Base-by-base conservation (phyloP, 2,888 invertebrate genomes). In the Callosobruchus maculatus region DNA sequence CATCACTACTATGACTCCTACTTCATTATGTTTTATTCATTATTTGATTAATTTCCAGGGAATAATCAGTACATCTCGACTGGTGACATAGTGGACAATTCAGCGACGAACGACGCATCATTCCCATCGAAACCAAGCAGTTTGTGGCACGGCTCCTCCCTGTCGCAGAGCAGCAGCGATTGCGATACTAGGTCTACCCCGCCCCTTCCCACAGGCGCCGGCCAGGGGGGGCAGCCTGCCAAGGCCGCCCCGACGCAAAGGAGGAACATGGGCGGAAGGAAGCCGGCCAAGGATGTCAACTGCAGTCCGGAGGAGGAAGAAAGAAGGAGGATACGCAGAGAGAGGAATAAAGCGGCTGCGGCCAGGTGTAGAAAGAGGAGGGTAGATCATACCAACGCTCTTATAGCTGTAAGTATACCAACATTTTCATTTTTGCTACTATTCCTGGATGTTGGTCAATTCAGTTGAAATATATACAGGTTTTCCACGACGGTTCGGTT, bases 311-410 rank as follows among this genome's bases (percentile, higher is more conserved):
- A 98, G 86, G 99, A 99, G 85, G 97, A 97, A 84, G 97, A 97
- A 83, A 91, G 97, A 75, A 90, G 97, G 71, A 91, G 93, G 83
- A 88, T 96, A 69, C 91, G 99, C 22, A 90, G 99, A 71, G 98
- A 98, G 85, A 89, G 99, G 76, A 99, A 99, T 88, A 99, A 99
- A 88, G 92, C 96, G 89, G 99, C 99, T 49, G 99, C 99, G 72
- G 99, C 99, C 0, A 92, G 98, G 80, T 99, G 99, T 88, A 92
- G 99, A 84, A 97, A 98, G 87, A 92, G 98, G 79, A 91, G 99
- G 77, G 94, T 99, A 82, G 98, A 99, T 87, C 97, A 97, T 85
- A 99, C 99, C 79, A 97, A 97, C 88, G 91, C 93, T 80, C 90
- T 99, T 49, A 90, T 97, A 81, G 92, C 93, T 78, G 93, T 93